Evolutionary conservation across 1,140 invertebrate species (phyloP).

Genomic region (Cotesia typhae): DNA sequence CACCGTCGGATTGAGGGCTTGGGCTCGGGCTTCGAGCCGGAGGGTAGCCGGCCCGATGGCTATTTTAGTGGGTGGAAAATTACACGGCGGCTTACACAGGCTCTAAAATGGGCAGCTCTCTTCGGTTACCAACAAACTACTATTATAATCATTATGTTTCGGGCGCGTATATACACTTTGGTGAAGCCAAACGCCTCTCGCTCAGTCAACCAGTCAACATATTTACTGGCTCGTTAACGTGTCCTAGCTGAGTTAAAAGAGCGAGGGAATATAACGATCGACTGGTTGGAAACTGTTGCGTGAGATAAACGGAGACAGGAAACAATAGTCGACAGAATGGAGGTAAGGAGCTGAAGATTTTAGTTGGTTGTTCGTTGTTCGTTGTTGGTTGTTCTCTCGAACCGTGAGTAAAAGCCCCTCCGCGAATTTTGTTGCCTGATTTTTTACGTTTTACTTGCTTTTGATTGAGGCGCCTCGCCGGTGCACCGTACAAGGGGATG

Average conservation of each 20-base stretch:
- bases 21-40: slow-evolving; percentile 50
- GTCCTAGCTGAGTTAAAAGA: slow-evolving; percentile 41
- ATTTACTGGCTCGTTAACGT: slow-evolving; percentile 68
- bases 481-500: slow-evolving; percentile 42
- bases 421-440: slow-evolving; percentile 56
- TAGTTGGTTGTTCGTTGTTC: slow-evolving; percentile 45
- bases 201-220: slow-evolving; percentile 60
- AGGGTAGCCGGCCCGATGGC: slow-evolving; percentile 56
- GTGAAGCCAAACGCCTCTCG: slow-evolving; percentile 35
- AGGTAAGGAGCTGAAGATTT: neutral
- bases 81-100: slow-evolving; percentile 65
- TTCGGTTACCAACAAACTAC: slow-evolving; percentile 60
- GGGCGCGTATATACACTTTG: slow-evolving; percentile 39
- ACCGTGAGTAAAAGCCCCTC: slow-evolving; percentile 54
- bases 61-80: slow-evolving; percentile 68
- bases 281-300: neutral
- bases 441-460: slow-evolving; percentile 63
- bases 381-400: slow-evolving; percentile 39
- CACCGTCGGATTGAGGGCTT: slow-evolving; percentile 56
- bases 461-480: slow-evolving; percentile 55
- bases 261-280: neutral
- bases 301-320: slow-evolving; percentile 23
- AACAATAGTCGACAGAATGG: slow-evolving; percentile 48
- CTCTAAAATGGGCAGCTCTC: slow-evolving; percentile 66
- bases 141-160: slow-evolving; percentile 67